Evolutionary conservation across 1,140 invertebrate genomes (phyloP), one percentile per base, ranked within the genome.

Genomic region (Phocides pigmalion): DNA sequence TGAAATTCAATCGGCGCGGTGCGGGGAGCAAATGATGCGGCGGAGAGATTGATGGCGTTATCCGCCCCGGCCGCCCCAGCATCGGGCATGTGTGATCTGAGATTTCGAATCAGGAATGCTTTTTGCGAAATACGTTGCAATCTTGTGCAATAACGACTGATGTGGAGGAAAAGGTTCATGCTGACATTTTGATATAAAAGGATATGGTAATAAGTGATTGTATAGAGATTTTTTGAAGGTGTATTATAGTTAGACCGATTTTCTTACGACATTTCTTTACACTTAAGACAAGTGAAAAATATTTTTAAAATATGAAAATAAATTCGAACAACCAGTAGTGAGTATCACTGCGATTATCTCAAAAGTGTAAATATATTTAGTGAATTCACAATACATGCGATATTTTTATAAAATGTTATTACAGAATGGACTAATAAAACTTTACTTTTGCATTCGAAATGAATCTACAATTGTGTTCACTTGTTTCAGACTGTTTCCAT

Each of bases 401-500:
- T 8, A 51, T 37, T 37, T 37, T 35, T 35, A 32, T 25, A 11
- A n/a, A 25, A 49, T 22, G 20, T 46, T 14, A 32, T 28, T 20
- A 9, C 17, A 22, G 17, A 44, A 58, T 46, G 15, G 41, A 44
- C 19, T 14, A 44, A 47, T 59, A 19, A 59, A 59, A 59, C 41
- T 59, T 59, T 59, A 35, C 54, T 59, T 47, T 46, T 47, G 54
- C 54, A 59, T 59, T 19, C n/a, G 16, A 59, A 59, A 59, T 59
- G 54, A 47, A 59, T 22, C 15, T 46, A 47, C 25, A 47, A 46
- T 50, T 22, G 39, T 19, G 53, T 41, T 85, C 77, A 74, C 76
- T 88, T 88, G 87, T 97, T 95, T 75, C 94, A 99, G 98, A 99
- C 99, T 5, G 96, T 99, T 28, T 98, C 98, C 0, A 98, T 99